Percentiles rank a stretch among this genome's conserved stretches.
phyloP scores from a whole-genome alignment of 2,888 invertebrate species.

The Clusia tigrina region DNA sequence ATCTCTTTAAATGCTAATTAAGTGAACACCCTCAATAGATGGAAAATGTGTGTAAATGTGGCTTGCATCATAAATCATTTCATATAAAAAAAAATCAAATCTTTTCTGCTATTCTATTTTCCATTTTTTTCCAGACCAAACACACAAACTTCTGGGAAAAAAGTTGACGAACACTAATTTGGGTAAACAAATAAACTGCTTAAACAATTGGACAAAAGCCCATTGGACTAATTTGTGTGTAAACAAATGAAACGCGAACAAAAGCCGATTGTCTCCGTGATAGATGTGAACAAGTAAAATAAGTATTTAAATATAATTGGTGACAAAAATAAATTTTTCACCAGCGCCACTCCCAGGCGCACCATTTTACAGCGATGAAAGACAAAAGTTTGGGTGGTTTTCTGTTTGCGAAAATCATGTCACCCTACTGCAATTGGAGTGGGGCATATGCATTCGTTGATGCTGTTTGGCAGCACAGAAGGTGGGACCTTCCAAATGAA shows the following conservation, averaged over 20 bases:
- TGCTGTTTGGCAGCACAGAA: too few relatives aligned
- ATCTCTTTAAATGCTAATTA: too few relatives aligned
- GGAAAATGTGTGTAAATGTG: too few relatives aligned
- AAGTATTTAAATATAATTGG: constrained; percentile 17
- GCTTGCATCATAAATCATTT: too few relatives aligned
- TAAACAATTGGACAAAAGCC: not conserved
- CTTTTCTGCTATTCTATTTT: not conserved
- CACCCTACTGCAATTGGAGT: not conserved
- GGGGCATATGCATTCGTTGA: too few relatives aligned
- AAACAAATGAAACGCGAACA: not conserved
- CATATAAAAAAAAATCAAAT: not conserved
- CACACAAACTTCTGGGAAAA: not conserved
- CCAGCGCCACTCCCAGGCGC: not conserved
- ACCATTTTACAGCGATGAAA: not conserved
- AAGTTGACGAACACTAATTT: not conserved
- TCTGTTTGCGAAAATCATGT: not conserved
- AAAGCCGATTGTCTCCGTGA: not conserved
- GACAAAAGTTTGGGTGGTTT: not conserved
- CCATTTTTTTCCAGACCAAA: not conserved
- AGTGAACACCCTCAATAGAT: too few relatives aligned
- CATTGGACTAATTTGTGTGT: not conserved
- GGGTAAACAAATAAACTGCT: not conserved
- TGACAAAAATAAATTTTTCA: constrained; percentile 8
- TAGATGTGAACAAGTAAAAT: constrained; percentile 10
- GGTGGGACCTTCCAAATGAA: too few relatives aligned